A percentile compares a stretch with the other conserved stretches of the same genome.
Evolutionary conservation across 1,140 invertebrate species (phyloP).

Genomic region (Leptoteleia sp.): DNA sequence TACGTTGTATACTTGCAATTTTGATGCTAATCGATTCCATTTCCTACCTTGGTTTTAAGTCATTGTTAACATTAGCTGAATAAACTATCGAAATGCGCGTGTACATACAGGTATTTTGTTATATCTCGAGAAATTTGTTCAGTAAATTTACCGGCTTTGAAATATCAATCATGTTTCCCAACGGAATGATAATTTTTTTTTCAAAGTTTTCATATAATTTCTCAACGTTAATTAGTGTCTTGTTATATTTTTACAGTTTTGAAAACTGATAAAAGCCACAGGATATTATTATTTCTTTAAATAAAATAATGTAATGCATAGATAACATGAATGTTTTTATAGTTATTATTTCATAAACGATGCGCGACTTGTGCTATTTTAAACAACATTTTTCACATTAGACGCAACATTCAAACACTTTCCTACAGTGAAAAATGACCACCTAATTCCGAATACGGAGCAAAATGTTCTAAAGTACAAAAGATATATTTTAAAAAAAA

Average conservation of each 20-base stretch:
- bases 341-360: background rate
- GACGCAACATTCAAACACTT: slow-evolving; percentile 2
- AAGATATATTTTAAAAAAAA: background rate
- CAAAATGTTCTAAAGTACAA: slow-evolving; percentile 23
- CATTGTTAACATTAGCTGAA: slow-evolving; percentile 20
- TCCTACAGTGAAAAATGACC: slow-evolving; percentile 5
- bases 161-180: too few species aligned
- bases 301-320: background rate
- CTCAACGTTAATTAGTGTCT: too few species aligned
- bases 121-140: too few species aligned
- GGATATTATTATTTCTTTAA: too few species aligned
- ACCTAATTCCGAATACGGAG: slow-evolving; percentile 23
- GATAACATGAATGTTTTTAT: background rate
- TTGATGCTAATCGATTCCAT: too few species aligned
- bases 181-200: too few species aligned
- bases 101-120: too few species aligned
- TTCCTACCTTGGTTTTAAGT: slow-evolving; percentile 6
- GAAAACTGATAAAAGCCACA: too few species aligned
- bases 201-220: too few species aligned
- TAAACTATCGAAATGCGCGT: slow-evolving; percentile 11
- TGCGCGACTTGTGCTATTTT: background rate
- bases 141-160: too few species aligned
- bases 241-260: too few species aligned
- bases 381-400: background rate
- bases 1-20: too few species aligned